A percentile compares a stretch with the other conserved stretches of the same genome.
Conservation (phyloP, 2,888 invertebrate genomes). For the Lumbricus terrestris region DNA sequence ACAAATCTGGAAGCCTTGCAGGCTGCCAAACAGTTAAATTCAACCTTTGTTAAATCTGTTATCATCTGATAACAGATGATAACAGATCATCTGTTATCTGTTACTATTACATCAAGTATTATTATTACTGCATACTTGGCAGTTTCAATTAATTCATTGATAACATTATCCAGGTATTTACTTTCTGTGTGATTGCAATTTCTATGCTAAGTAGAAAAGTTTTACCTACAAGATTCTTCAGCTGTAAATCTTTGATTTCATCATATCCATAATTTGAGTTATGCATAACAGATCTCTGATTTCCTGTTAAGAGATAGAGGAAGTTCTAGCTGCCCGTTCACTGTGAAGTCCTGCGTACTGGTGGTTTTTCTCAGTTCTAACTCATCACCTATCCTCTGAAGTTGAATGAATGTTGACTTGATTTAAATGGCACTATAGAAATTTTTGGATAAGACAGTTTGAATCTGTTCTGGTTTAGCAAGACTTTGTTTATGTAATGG, state of each 20-base stretch:
- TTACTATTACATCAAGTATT: too few relatives aligned
- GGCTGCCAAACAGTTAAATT: too few relatives aligned
- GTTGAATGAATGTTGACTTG: neutral
- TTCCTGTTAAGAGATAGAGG: neutral
- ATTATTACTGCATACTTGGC: too few relatives aligned
- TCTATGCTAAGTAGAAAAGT: constrained; percentile 3
- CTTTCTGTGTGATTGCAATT: neutral
- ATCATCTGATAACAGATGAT: too few relatives aligned
- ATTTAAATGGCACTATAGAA: neutral
- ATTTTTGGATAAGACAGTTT: neutral
- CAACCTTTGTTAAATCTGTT: too few relatives aligned
- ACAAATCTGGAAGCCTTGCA: too few relatives aligned
- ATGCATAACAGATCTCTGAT: neutral
- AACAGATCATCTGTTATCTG: too few relatives aligned
- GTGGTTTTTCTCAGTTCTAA: neutral
- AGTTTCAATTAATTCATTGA: too few relatives aligned
- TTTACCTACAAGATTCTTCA: neutral
- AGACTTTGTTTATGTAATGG: neutral
- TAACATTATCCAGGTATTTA: neutral
- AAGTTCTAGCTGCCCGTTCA: neutral
- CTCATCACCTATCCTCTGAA: neutral
- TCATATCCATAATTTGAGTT: constrained; percentile 3
- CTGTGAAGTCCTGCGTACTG: neutral
- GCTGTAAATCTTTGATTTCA: neutral
- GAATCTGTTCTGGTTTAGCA: neutral